These are phyloP conservation scores for Nannoperca obscura DNA, from an alignment of 2,797 vertebrate species.

Conservation along the genomic window DNA sequence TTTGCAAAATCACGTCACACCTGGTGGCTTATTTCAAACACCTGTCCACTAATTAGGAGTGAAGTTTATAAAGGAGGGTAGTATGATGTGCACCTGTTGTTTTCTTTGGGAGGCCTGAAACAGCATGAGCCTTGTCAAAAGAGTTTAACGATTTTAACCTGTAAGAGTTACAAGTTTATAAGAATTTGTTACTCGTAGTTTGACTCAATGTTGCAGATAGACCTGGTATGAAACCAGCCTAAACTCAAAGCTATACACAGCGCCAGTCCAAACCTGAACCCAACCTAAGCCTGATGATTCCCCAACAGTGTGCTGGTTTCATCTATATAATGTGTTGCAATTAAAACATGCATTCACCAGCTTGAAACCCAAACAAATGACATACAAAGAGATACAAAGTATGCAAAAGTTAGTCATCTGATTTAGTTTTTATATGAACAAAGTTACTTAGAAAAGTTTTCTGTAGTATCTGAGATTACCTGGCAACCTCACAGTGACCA, in stretches of 20 bases:
- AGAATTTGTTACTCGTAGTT: conserved; percentile 3
- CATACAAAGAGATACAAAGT: background rate
- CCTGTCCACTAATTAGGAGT: conserved; percentile 18
- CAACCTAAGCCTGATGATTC: background rate
- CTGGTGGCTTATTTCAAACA: conserved; percentile 34
- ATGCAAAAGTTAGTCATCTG: too few relatives aligned
- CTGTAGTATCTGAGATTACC: background rate
- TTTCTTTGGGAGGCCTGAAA: background rate
- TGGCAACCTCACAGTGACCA: background rate
- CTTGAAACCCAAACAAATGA: background rate
- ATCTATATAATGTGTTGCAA: background rate
- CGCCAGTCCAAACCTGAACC: background rate
- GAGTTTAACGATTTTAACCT: background rate
- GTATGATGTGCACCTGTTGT: background rate
- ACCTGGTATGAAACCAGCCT: background rate
- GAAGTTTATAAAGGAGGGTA: conserved; percentile 26
- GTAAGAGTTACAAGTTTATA: background rate
- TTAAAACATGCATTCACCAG: background rate
- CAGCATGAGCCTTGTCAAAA: background rate
- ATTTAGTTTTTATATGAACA: background rate
- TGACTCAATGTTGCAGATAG: background rate
- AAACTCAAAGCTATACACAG: background rate
- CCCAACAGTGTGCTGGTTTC: background rate
- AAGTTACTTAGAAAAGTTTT: background rate
- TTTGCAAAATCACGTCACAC: conserved; percentile 21